Base-by-base conservation (phyloP, 2,888 invertebrate species). In the Punctoribates punctum region DNA sequence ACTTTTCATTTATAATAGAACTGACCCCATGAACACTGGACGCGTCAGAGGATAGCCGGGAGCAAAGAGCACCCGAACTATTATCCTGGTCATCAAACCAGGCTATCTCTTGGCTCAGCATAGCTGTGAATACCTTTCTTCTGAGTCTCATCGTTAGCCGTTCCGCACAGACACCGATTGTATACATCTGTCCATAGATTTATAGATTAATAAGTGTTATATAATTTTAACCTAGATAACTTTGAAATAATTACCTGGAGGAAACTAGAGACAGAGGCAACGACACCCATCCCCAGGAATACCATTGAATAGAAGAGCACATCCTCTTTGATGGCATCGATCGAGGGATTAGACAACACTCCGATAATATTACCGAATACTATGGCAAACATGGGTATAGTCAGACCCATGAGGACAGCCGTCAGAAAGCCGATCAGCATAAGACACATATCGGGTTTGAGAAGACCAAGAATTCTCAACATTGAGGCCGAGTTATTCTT, bases 341-440 rank as follows among this genome's bases (percentile, higher is more conserved):
- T 84, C 79, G 87, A 83, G 88, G 81, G 25, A 9, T 34, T 20
- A 11, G 46, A 70, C 83, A 87, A 85, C 85, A 89, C 88, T 78
- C 89, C 89, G 81, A 91, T 90, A 57, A 91, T 89, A 82, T 89
- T 89, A 77, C 92, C 91, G 80, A 91, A 89, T 42, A 92, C 84
- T 15, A 92, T 84, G 0, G 90, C 89, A 81, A 91, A 89, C 8
- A 90, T 81, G 0, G 92, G 92, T 88, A 90, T 90, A 17, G 89
- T 87, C 80, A 87, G 88, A 0, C 92, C 92, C 84, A 89, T 89
- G 25, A 89, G 80, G 0, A 88, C 81, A 0, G 91, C 88, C 20
- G 88, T 86, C 0, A 88, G 13, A 78, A 88, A 88, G 8, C 90
- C 92, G 0, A 87, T 78, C 0, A 87, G 80, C 23, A 91, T 34